Percentiles rank a stretch among this genome's conserved stretches.
phyloP scores from a whole-genome alignment of 2,797 vertebrate genomes.

The Podarcis siculus region DNA sequence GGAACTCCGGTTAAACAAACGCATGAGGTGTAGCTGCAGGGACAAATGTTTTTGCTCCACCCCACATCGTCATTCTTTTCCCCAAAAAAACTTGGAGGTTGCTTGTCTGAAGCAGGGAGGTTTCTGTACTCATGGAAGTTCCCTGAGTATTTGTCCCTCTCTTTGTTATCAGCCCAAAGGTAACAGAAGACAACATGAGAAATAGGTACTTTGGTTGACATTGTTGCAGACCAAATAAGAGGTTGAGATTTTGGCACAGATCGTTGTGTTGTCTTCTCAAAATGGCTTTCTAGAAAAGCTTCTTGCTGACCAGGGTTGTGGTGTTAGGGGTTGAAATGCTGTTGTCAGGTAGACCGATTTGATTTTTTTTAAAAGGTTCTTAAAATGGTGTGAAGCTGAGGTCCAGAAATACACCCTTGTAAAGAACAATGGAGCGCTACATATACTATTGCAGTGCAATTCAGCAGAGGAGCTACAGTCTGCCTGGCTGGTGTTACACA shows the following conservation, averaged over 20 bases:
- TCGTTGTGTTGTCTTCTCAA: neutral
- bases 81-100: no score
- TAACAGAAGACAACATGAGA: neutral
- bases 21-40: no score
- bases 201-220: neutral
- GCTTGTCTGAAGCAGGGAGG: no score
- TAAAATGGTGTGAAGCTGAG: neutral
- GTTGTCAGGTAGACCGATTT: neutral
- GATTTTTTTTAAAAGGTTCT: neutral
- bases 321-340: neutral
- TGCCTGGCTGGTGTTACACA: neutral
- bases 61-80: no score
- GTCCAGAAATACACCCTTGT: neutral
- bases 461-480: neutral
- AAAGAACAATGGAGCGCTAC: neutral
- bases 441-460: rapidly evolving
- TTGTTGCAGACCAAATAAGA: neutral
- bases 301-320: neutral
- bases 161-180: neutral
- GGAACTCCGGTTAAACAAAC: no score
- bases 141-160: no score
- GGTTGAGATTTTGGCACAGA: neutral
- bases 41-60: no score
- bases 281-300: neutral
- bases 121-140: no score